phyloP scores from a whole-genome alignment of 1,140 invertebrate genomes.

The Cyclina sinensis region DNA sequence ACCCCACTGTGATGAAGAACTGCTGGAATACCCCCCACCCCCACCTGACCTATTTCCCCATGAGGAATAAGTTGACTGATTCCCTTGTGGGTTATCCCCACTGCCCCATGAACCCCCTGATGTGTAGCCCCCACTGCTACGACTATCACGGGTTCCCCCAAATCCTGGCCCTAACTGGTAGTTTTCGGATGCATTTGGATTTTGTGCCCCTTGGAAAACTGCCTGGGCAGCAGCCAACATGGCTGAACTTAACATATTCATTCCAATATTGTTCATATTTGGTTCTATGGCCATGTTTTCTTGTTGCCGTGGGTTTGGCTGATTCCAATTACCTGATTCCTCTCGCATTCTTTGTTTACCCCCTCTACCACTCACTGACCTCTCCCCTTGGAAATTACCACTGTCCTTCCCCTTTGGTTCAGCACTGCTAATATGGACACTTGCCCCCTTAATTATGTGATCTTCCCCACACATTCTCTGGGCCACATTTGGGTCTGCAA shows the following conservation, averaged over 20 bases:
- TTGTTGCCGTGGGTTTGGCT: neutral
- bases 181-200: slow-evolving; percentile 43
- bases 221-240: slow-evolving; percentile 67
- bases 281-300: slow-evolving; percentile 47
- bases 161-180: slow-evolving; percentile 66
- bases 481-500: slow-evolving; percentile 89
- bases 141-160: slow-evolving; percentile 59
- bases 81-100: slow-evolving; percentile 15
- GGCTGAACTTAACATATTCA: slow-evolving; percentile 65
- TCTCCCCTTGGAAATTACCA: neutral
- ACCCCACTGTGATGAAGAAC: slow-evolving; percentile 44
- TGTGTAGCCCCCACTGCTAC: neutral
- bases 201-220: slow-evolving; percentile 42
- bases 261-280: slow-evolving; percentile 63
- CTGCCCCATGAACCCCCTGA: slow-evolving; percentile 4
- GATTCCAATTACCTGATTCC: neutral
- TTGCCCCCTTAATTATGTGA: slow-evolving; percentile 97
- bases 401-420: slow-evolving; percentile 91
- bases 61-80: slow-evolving; percentile 51
- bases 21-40: slow-evolving; percentile 33
- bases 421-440: slow-evolving; percentile 97
- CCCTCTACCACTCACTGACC: slow-evolving; percentile 13
- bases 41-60: slow-evolving; percentile 62
- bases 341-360: slow-evolving; percentile 34
- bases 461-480: slow-evolving; percentile 97